A percentile compares a stretch with the other conserved stretches of the same genome.
Evolutionary conservation across 2,888 invertebrate genomes (phyloP).

Genomic region (Hylaea fasciaria): DNA sequence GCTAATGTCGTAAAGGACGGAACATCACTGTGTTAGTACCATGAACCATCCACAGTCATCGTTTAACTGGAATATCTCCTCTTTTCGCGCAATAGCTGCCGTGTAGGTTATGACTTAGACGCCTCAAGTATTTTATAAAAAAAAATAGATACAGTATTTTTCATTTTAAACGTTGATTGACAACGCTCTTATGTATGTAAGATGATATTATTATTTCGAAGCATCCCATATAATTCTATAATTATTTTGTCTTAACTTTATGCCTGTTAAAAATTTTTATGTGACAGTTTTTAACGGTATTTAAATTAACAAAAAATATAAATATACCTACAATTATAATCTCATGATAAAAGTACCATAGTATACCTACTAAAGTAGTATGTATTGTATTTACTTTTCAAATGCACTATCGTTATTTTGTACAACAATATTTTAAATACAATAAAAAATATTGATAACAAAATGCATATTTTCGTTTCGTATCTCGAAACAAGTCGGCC

Average conservation of each 20-base stretch:
- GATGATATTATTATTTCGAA: too few species aligned
- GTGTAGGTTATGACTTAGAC: constrained; percentile 28
- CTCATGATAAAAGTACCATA: too few species aligned
- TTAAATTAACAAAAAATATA: too few species aligned
- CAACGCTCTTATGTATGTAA: background rate
- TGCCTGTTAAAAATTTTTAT: background rate
- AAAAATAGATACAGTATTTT: background rate
- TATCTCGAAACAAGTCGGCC: background rate
- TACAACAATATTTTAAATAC: too few species aligned
- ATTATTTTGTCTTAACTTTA: background rate
- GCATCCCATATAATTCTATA: too few species aligned
- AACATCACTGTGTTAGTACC: constrained; percentile 41
- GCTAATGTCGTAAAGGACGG: constrained; percentile 65
- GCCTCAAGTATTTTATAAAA: background rate
- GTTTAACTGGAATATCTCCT: constrained; percentile 24
- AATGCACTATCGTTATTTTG: too few species aligned
- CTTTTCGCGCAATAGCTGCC: constrained; percentile 24
- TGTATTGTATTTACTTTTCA: too few species aligned
- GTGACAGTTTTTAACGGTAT: too few species aligned
- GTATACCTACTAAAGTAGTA: too few species aligned
- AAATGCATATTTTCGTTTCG: background rate
- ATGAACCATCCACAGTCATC: constrained; percentile 29
- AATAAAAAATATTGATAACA: too few species aligned
- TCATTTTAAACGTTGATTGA: background rate
- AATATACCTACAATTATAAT: too few species aligned